Conservation (phyloP, 2,797 vertebrate species). For the Rhabdomys pumilio region DNA sequence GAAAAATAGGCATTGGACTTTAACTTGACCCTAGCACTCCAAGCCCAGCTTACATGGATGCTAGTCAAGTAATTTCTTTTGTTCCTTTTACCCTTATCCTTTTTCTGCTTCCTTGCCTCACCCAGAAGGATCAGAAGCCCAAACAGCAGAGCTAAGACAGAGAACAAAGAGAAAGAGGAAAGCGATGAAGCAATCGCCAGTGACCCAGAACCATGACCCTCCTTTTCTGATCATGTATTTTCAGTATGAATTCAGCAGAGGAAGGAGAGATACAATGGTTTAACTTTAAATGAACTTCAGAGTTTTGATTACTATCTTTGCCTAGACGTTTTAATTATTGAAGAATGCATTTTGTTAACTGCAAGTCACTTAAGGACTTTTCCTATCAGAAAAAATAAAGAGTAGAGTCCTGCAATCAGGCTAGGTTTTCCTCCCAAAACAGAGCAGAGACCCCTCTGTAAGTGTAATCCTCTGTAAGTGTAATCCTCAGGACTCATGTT, state of each 20-base stretch:
- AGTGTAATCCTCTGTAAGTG: not conserved
- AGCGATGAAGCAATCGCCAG: not conserved
- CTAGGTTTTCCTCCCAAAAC: not conserved
- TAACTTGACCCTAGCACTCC: not conserved
- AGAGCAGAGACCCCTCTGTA: not conserved
- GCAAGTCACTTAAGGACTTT: constrained; percentile 27
- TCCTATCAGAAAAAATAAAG: not conserved
- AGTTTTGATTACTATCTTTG: not conserved
- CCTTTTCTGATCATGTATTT: not conserved
- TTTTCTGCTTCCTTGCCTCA: not conserved
- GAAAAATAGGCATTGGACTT: not conserved
- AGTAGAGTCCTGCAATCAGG: not conserved
- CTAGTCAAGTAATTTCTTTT: not conserved
- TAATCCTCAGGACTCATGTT: not conserved
- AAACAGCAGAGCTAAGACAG: not conserved
- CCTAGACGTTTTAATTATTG: not conserved
- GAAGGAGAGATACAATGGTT: not conserved
- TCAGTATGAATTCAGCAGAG: not conserved
- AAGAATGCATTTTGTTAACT: constrained; percentile 24
- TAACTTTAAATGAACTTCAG: constrained; percentile 33
- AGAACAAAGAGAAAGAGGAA: not conserved
- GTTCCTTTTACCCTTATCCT: not conserved
- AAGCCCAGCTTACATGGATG: not conserved
- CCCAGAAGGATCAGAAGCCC: not conserved
- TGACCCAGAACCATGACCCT: not conserved